phyloP scores from a whole-genome alignment of 2,888 invertebrate genomes.

The Gisinianus flammeolus region DNA sequence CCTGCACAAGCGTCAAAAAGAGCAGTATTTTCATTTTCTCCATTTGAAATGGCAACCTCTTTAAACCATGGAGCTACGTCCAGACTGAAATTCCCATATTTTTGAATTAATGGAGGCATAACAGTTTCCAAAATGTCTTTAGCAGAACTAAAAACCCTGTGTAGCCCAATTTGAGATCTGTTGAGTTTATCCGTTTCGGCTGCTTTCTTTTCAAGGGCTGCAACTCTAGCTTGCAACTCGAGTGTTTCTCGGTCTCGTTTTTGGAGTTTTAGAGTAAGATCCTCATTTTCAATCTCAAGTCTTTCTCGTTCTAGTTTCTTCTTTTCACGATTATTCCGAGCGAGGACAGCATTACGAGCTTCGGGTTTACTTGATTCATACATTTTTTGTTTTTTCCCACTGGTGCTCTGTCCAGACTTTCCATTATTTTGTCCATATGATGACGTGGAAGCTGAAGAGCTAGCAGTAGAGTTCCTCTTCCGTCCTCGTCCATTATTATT shows the following conservation, averaged over 20 bases:
- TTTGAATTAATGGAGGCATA: slow-evolving; percentile 4
- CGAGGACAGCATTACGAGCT: slow-evolving; percentile 52
- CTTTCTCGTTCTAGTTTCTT: slow-evolving; percentile 46
- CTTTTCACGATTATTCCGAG: slow-evolving; percentile 48
- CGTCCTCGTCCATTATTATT: background rate
- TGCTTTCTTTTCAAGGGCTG: background rate
- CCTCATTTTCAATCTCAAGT: slow-evolving; percentile 1
- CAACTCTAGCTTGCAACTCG: background rate
- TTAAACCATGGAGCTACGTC: slow-evolving; percentile 26
- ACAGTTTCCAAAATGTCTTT: slow-evolving; percentile 24
- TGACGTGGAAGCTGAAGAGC: too few relatives aligned
- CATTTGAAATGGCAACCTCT: background rate
- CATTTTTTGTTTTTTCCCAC: slow-evolving; percentile 38
- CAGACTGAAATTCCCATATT: slow-evolving; percentile 7
- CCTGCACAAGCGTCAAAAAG: background rate
- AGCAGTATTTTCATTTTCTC: background rate
- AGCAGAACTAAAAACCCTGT: background rate
- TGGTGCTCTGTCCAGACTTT: background rate
- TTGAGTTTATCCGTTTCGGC: background rate
- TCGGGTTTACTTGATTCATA: slow-evolving; percentile 48
- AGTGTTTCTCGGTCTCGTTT: background rate
- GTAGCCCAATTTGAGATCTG: background rate
- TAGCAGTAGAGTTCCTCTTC: background rate
- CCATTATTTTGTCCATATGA: background rate
- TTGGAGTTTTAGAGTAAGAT: background rate